Evolutionary conservation across 2,888 invertebrate genomes (phyloP).

Genomic region (Leucoma salicis): DNA sequence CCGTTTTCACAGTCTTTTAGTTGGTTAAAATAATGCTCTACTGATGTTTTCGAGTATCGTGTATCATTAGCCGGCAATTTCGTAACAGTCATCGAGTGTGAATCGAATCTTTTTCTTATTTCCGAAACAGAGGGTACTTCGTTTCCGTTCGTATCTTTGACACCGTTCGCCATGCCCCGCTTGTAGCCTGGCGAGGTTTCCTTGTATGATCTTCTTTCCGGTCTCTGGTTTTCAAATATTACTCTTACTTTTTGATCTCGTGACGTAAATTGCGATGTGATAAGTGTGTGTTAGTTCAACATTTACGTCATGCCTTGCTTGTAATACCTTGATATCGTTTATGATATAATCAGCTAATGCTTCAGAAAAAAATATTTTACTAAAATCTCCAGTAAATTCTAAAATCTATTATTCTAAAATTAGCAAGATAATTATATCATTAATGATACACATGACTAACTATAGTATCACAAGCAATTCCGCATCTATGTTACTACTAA

Average conservation of each 20-base stretch:
- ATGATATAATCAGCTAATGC: conserved; percentile 15
- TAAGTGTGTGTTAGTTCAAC: conserved; percentile 77
- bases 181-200: conserved; percentile 66
- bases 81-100: conserved; percentile 74
- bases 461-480: conserved; percentile 39
- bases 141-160: conserved; percentile 83
- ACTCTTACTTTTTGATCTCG: conserved; percentile 54
- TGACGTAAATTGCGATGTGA: conserved; percentile 53
- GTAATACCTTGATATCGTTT: conserved; percentile 35
- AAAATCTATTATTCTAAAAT: not conserved
- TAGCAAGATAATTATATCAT: conserved; percentile 28
- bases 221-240: conserved; percentile 61
- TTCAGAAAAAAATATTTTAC: not conserved
- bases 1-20: conserved; percentile 72
- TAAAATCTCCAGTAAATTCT: conserved; percentile 8
- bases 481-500: conserved; percentile 39
- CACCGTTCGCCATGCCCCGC: conserved; percentile 68
- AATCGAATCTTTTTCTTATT: conserved; percentile 82
- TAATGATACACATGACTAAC: conserved; percentile 26
- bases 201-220: conserved; percentile 72
- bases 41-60: conserved; percentile 55
- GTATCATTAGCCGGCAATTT: conserved; percentile 70
- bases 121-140: conserved; percentile 82
- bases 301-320: conserved; percentile 51
- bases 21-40: conserved; percentile 68